phyloP scores from a whole-genome alignment of 2,888 invertebrate genomes.

The Neoitamus cyanurus region DNA sequence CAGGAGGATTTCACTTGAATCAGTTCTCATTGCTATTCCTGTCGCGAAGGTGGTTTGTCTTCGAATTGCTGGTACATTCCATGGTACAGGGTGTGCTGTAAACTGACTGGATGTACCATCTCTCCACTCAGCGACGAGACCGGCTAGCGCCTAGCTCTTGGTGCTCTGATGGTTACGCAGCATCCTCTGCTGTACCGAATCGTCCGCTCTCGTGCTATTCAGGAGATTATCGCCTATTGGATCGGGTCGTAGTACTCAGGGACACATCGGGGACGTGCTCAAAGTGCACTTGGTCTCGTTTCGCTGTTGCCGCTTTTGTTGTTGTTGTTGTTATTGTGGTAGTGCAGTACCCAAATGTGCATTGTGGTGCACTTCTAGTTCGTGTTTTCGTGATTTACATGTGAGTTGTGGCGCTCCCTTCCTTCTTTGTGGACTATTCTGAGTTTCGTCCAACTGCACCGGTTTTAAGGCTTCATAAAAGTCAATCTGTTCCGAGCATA shows the following conservation, averaged over 20 bases:
- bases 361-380: conserved; percentile 2
- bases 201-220: not conserved
- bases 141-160: not conserved
- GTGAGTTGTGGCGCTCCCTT: not conserved
- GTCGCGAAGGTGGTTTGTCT: conserved; percentile 31
- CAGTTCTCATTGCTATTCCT: conserved; percentile 48
- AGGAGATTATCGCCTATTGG: not conserved
- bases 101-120: not conserved
- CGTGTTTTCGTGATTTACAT: conserved; percentile 10
- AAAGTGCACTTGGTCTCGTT: not conserved
- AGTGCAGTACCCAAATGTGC: not conserved
- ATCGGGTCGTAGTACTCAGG: conserved; percentile 9
- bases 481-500: not conserved
- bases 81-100: not conserved
- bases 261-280: not conserved
- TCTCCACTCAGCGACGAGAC: no score
- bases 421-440: not conserved
- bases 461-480: not conserved
- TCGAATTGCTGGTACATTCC: not conserved
- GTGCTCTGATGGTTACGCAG: conserved; percentile 13
- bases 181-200: not conserved
- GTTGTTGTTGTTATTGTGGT: not conserved
- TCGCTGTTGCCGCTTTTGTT: not conserved
- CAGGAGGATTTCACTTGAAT: not conserved
- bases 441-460: not conserved